Evolutionary conservation across 2,797 vertebrate species (phyloP), one percentile per base, ranked within the genome.

Genomic region (Spheniscus humboldti): DNA sequence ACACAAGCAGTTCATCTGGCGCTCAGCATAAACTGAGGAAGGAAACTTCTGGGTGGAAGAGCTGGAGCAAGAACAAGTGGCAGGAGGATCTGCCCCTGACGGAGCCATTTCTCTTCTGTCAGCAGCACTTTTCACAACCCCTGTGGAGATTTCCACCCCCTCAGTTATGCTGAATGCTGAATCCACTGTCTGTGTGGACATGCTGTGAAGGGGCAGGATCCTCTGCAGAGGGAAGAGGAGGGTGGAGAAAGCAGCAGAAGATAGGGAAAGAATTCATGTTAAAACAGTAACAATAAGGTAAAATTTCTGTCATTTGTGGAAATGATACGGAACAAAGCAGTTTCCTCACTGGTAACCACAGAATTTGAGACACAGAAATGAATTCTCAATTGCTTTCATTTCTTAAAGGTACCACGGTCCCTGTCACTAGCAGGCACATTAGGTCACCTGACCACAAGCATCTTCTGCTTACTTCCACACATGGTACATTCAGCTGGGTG

Each of bases 131-230:
- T 73, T 72, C 75, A 79, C 75, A 91, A 31, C 48, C 64, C 71
- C 52, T 71, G 52, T 83, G 91, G 71, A 94, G 92, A 48, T 71
- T 96, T 87, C 86, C 84, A 76, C 84, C 74, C 59, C 7, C 91
- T 89, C 71, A 10, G 12, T 87, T 92, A 37, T 79, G 43, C 86
- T 79, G 72, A 55, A 71, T 69, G 12, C 15, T 37, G 79, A 82
- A 71, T 86, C 1, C 1, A 39, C 62, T 90, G 33, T 79, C 81
- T 83, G 43, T 47, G 63, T 85, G 94, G 84, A 89, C 78, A 5
- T 64, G 63, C 88, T 91, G 91, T 67, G 91, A 94, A 89, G 56
- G 74, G 56, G 31, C 60, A 96, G 81, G 27, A 63, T 80, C 67
- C 39, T 80, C 77, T 74, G 77, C 71, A 92, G 67, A 67, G 48